These are phyloP conservation scores for Hylaea fasciaria DNA, from an alignment of 2,888 invertebrate genomes.

Conservation along the genomic window DNA sequence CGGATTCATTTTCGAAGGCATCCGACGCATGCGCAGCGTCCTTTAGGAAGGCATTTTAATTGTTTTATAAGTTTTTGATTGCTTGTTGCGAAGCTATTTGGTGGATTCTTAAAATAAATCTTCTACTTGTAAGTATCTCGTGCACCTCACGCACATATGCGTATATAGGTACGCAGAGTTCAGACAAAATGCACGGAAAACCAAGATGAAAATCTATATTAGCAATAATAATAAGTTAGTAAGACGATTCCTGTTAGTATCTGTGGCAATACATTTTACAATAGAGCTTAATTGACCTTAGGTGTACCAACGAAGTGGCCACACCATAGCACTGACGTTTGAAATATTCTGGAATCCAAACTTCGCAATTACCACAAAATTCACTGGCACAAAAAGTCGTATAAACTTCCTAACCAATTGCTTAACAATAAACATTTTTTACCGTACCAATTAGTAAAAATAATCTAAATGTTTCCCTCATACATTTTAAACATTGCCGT, in stretches of 20 bases:
- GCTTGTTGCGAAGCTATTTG: slow-evolving; percentile 21
- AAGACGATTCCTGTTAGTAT: background rate
- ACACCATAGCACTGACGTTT: too few relatives aligned
- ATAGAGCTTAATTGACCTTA: too few relatives aligned
- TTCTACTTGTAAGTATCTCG: too few relatives aligned
- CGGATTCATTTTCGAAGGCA: slow-evolving; percentile 26
- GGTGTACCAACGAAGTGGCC: too few relatives aligned
- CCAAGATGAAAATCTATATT: background rate
- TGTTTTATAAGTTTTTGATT: slow-evolving; percentile 35
- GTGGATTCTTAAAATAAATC: background rate
- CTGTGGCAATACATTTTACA: background rate
- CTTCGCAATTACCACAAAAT: too few relatives aligned
- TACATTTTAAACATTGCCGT: slow-evolving; percentile 24
- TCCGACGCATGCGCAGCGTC: slow-evolving; percentile 27
- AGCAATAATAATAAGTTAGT: too few relatives aligned
- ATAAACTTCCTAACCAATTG: background rate
- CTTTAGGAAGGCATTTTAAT: slow-evolving; percentile 39
- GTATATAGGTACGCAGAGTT: too few relatives aligned
- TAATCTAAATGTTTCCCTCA: slow-evolving; percentile 9
- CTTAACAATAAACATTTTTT: slow-evolving; percentile 5
- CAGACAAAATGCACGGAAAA: background rate
- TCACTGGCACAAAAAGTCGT: too few relatives aligned
- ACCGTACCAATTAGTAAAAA: slow-evolving; percentile 16
- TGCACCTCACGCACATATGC: too few relatives aligned
- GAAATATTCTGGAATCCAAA: too few relatives aligned